Base-by-base conservation (phyloP, 2,888 invertebrate species). In the Acrobeloides nanus region DNA sequence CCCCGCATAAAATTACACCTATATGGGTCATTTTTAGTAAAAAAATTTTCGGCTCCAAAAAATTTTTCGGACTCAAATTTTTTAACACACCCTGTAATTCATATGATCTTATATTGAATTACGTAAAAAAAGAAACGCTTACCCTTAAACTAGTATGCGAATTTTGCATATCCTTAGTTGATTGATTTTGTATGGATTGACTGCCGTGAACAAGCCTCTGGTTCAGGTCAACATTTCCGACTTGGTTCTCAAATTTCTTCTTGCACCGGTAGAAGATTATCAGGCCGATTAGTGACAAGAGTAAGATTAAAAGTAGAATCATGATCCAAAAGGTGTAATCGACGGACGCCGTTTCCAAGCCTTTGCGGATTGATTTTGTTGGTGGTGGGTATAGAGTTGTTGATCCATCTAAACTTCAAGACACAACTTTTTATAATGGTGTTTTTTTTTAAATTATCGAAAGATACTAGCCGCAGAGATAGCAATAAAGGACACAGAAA, bases 241-340 rank as follows among this genome's bases (percentile, higher is more conserved):
- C 41, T 8, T 51, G 42, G 21, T 50, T 50, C 21, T 37, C 34
- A 8, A 31, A 31, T 17, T 52, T 38, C 21, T 45, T 52, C 20
- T 56, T 34, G 12, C 25, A 55, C 31, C 53, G 39, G 23, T 59
- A 43, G 24, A 45, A 55, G 8, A 55, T 29, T 15, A 55, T 34
- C 34, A 49, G 57, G 3, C 25, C 18, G 26, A 53, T 39, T n/a
- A 53, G 34, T 12, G 58, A 35, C 31, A 59, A 33, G 32, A 55
- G 15, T 6, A 55, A n/a, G 15, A 59, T 20, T 12, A 59, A 12
- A 23, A 53, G 20, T 12, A 56, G 20, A 4, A 59, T 25, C 4
- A 55, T 26, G 3, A 55, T 18, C 33, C 50, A 24, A 4, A 59
- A 26, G n/a, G 53, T 56, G 40, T 51, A 58, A 18, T 46, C 37